phyloP scores from a whole-genome alignment of 2,888 invertebrate genomes.

The Cephus pulcher region DNA sequence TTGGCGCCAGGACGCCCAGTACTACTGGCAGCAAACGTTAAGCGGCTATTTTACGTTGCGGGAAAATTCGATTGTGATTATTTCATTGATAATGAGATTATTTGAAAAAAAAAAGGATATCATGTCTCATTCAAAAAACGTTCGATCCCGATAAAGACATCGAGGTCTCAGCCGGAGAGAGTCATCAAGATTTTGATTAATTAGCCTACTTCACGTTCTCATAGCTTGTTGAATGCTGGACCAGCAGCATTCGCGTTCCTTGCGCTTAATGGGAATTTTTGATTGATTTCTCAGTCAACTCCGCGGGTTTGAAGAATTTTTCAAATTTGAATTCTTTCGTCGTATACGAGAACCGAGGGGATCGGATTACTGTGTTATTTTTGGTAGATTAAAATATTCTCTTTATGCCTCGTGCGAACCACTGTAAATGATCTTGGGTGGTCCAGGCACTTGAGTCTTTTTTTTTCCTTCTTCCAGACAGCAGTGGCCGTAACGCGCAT shows the following conservation, averaged over 20 bases:
- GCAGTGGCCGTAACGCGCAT: background rate
- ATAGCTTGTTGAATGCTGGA: background rate
- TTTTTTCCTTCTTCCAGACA: background rate
- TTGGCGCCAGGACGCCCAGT: background rate
- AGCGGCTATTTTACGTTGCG: no score
- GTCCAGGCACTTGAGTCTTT: background rate
- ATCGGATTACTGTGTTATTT: background rate
- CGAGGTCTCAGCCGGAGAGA: slow-evolving; percentile 18
- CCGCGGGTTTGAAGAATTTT: background rate
- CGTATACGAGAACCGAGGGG: background rate
- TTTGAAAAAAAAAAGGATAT: no score
- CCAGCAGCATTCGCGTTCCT: background rate
- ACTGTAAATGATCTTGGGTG: slow-evolving; percentile 6
- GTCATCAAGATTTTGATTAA: slow-evolving; percentile 34
- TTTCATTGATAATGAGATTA: no score
- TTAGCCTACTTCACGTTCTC: slow-evolving; percentile 13
- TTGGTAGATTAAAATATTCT: background rate
- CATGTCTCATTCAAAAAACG: background rate
- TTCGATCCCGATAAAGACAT: background rate
- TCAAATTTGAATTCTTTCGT: background rate
- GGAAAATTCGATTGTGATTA: no score
- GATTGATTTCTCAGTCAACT: background rate
- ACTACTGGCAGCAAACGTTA: background rate
- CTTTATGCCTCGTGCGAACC: slow-evolving; percentile 2
- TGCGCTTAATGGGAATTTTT: background rate